Evolutionary conservation across 1,140 invertebrate species (phyloP).

Genomic region (Vanessa atalanta): DNA sequence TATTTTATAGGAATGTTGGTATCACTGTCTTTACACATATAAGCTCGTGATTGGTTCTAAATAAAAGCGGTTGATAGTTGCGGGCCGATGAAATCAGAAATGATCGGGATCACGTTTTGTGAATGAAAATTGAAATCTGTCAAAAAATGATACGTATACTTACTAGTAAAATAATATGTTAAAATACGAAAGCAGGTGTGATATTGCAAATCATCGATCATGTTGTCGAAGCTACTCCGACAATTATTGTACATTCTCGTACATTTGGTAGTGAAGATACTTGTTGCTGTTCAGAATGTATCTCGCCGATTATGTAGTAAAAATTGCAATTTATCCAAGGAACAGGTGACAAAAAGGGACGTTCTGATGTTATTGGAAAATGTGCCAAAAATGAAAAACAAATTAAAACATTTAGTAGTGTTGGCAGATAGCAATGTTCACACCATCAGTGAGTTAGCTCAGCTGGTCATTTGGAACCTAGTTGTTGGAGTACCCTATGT

Average conservation of each 20-base stretch:
- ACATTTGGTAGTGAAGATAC: conserved; percentile 69
- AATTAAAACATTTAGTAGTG: conserved; percentile 71
- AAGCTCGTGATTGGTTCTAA: conserved; percentile 70
- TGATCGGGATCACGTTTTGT: conserved; percentile 40
- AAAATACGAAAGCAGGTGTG: conserved; percentile 51
- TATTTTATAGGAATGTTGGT: conserved; percentile 45
- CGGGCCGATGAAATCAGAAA: conserved; percentile 38
- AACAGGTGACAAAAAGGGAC: conserved; percentile 58
- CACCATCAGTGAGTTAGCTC: conserved; percentile 74
- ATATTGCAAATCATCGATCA: conserved; percentile 45
- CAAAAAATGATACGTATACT: conserved; percentile 26
- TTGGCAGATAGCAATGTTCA: conserved; percentile 62
- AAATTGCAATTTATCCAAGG: conserved; percentile 44
- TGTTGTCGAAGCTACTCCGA: conserved; percentile 66
- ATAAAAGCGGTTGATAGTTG: conserved; percentile 56
- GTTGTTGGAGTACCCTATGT: conserved; percentile 83
- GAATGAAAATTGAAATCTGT: conserved; percentile 27
- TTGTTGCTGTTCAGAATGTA: conserved; percentile 76
- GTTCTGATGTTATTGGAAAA: conserved; percentile 57
- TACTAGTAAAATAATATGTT: conserved; percentile 52
- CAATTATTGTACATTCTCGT: conserved; percentile 63
- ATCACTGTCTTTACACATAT: conserved; percentile 55
- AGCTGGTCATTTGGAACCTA: conserved; percentile 84
- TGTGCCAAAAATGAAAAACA: conserved; percentile 62
- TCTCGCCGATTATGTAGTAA: conserved; percentile 59